These are phyloP conservation scores for Stegophylla sp. DNA, from an alignment of 2,888 invertebrate species.

Conservation along the genomic window DNA sequence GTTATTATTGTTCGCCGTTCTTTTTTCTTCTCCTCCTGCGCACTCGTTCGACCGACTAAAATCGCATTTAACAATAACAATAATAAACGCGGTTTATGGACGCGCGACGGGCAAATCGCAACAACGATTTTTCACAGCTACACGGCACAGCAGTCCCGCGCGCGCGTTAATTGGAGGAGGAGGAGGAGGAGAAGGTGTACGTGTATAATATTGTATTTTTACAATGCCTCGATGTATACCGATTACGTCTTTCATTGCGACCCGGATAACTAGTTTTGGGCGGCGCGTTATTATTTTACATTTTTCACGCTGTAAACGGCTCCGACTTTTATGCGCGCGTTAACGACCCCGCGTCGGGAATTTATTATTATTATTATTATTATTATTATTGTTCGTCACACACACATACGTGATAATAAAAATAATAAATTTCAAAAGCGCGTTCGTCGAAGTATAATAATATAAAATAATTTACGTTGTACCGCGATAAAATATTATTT, in stretches of 20 bases:
- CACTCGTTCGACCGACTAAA: too few species aligned
- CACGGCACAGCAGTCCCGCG: too few species aligned
- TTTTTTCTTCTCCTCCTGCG: too few species aligned
- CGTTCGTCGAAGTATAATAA: background rate
- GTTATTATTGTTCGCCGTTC: too few species aligned
- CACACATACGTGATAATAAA: background rate
- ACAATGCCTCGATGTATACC: background rate
- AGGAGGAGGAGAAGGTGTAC: background rate
- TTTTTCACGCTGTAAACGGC: background rate
- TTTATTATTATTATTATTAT: background rate
- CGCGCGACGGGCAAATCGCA: too few species aligned
- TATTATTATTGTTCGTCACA: background rate
- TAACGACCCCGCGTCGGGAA: slow-evolving; percentile 20
- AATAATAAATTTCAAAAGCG: slow-evolving; percentile 8
- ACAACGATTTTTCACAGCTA: too few species aligned
- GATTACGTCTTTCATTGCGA: background rate
- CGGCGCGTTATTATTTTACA: slow-evolving; percentile 9
- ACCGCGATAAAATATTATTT: slow-evolving; percentile 27
- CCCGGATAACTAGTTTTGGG: background rate
- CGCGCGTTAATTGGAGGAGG: too few species aligned
- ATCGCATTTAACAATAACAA: too few species aligned
- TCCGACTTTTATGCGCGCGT: background rate
- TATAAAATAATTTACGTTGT: background rate
- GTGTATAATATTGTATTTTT: too few species aligned
- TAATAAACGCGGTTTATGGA: too few species aligned